Evolutionary conservation across 2,888 invertebrate species (phyloP).

Genomic region (Macrophya annulata): DNA sequence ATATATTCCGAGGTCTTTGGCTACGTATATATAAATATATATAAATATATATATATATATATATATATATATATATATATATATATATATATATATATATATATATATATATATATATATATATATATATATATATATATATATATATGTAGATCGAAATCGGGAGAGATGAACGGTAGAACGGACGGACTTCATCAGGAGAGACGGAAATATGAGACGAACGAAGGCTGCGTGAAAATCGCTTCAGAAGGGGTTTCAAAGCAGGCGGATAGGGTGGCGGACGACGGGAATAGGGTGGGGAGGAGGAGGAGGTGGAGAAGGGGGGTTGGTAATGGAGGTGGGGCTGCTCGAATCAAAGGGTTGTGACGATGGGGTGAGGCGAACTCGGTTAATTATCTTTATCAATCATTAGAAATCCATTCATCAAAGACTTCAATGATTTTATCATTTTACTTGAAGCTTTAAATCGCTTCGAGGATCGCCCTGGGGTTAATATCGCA

Average conservation of each 20-base stretch:
- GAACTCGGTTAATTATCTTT: slow-evolving; percentile 73
- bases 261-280: slow-evolving; percentile 59
- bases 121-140: slow-evolving; percentile 74
- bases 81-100: slow-evolving; percentile 73
- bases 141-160: slow-evolving; percentile 67
- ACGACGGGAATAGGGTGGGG: slow-evolving; percentile 52
- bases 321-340: slow-evolving; percentile 31
- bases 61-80: slow-evolving; percentile 73
- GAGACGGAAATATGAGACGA: slow-evolving; percentile 64
- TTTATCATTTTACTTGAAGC: slow-evolving; percentile 61
- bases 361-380: slow-evolving; percentile 53
- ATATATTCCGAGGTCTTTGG: slow-evolving; percentile 23
- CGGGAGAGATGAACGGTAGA: slow-evolving; percentile 32
- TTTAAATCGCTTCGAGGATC: slow-evolving; percentile 61
- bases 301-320: slow-evolving; percentile 8
- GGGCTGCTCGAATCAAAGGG: slow-evolving; percentile 57
- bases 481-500: slow-evolving; percentile 53
- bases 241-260: slow-evolving; percentile 59
- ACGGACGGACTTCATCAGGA: slow-evolving; percentile 44
- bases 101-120: slow-evolving; percentile 73
- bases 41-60: slow-evolving; percentile 74
- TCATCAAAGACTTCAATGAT: slow-evolving; percentile 64
- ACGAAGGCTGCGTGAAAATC: slow-evolving; percentile 62
- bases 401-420: slow-evolving; percentile 75
- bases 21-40: slow-evolving; percentile 73